These are phyloP conservation scores for Lasioglossum vierecki DNA, from an alignment of 2,888 invertebrate genomes.

Conservation along the genomic window DNA sequence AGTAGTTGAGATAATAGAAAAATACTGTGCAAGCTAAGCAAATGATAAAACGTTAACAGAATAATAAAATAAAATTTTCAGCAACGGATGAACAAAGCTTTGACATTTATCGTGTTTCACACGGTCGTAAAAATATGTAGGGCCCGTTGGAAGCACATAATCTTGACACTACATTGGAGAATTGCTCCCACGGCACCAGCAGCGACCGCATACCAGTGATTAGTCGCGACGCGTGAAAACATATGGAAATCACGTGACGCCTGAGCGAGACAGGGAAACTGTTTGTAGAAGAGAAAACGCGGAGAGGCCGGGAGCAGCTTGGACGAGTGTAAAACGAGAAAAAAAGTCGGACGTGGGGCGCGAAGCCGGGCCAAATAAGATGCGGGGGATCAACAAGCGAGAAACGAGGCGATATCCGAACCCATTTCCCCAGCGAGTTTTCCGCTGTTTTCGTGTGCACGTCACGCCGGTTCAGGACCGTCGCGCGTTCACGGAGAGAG, in stretches of 20 bases:
- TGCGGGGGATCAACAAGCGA: background rate
- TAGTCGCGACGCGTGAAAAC: constrained; percentile 6
- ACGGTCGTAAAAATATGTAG: background rate
- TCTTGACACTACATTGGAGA: background rate
- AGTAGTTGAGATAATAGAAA: too few species aligned
- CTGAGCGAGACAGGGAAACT: background rate
- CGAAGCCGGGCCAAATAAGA: background rate
- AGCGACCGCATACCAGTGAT: constrained; percentile 7
- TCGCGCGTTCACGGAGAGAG: constrained; percentile 36
- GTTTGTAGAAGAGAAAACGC: background rate
- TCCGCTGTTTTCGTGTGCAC: constrained; percentile 44
- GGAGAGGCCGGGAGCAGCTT: background rate
- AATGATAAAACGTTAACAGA: too few species aligned
- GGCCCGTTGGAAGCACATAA: background rate
- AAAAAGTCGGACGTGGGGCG: background rate
- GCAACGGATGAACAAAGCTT: background rate
- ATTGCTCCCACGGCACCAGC: background rate
- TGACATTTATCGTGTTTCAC: background rate
- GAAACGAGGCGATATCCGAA: background rate
- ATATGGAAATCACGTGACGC: background rate
- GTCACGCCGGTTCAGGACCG: constrained; percentile 38
- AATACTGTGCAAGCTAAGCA: too few species aligned
- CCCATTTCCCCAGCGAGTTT: constrained; percentile 46
- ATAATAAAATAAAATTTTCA: too few species aligned
- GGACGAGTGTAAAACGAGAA: background rate